Base-by-base conservation (phyloP, 2,888 invertebrate genomes). In the Meloe dianella region DNA sequence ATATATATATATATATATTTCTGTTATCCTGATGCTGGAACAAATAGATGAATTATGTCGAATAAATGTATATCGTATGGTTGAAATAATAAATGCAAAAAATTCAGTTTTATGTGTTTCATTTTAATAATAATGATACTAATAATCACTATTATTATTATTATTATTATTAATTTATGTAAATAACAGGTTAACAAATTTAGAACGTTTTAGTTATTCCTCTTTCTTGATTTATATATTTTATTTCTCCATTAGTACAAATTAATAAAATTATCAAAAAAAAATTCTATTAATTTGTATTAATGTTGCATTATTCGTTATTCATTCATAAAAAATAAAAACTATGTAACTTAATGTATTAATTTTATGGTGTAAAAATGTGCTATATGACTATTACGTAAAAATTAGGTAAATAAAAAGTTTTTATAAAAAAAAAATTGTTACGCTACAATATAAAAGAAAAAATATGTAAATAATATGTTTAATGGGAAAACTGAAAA, bases 1-100 rank as follows among this genome's bases (percentile, higher is more conserved):
- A 71, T 62, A 69, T 3, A 57, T 61, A 71, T 63, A 69, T 74
- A 71, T 72, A 71, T 73, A 71, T 65, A 73, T 73, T 51, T 73
- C 57, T 68, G 74, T 77, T 78, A 73, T 75, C 78, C 77, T 77
- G 75, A 77, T 78, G 79, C 78, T 80, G 77, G 77, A 79, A 80
- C 78, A 80, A 67, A 79, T 81, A 80, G 79, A 78, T 79, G 78
- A 80, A 80, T 76, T 77, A 77, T 78, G 70, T 71, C 74, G 74
- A 75, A 77, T 77, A 81, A 80, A 79, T 82, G 82, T 82, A 79
- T 78, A 80, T 77, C 77, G 80, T 80, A 78, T 81, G 81, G 75
- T 81, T 81, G 80, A 77, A 78, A 76, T 77, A 80, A 80, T 79
- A 80, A 80, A 81, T 73, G 78, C 81, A 80, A 75, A 77, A 72